Percentiles rank a stretch among this genome's conserved stretches.
These are phyloP conservation scores for Ursus arctos DNA, from an alignment of 2,113 vertebrate species.

Conservation along the genomic window DNA sequence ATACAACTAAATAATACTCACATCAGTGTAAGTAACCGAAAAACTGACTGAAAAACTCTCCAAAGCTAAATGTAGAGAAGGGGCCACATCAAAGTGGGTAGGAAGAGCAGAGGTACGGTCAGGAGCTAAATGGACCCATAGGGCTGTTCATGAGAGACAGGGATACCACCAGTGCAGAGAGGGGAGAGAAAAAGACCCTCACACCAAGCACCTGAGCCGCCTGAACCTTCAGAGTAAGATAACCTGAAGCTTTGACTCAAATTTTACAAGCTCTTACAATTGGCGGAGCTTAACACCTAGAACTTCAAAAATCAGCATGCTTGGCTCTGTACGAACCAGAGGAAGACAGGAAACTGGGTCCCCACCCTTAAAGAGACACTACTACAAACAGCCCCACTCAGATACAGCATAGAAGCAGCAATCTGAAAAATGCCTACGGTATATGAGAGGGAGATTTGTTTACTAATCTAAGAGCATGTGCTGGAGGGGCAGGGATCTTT, in stretches of 20 bases:
- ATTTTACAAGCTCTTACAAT: not conserved
- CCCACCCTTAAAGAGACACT: not conserved
- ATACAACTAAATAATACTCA: not conserved
- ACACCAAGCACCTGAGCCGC: not conserved
- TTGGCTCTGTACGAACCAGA: not conserved
- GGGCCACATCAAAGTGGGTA: not conserved
- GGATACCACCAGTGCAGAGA: not conserved
- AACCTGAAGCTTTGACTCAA: not conserved
- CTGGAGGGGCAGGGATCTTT: not conserved
- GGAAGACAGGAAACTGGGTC: not conserved
- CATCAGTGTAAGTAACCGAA: not conserved
- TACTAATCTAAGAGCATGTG: not conserved
- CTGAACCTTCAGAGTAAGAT: not conserved
- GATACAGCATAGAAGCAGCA: not conserved
- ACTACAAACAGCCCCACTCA: not conserved
- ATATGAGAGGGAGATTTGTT: not conserved
- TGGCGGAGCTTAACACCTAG: not conserved
- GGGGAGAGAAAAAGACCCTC: not conserved
- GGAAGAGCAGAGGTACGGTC: not conserved
- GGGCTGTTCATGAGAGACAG: not conserved
- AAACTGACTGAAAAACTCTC: not conserved
- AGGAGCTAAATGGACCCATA: not conserved
- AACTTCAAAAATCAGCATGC: not conserved
- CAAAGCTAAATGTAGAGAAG: not conserved
- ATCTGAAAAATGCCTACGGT: not conserved